These are phyloP conservation scores for Xerus inauris DNA, from an alignment of 2,113 vertebrate species.

Conservation along the genomic window DNA sequence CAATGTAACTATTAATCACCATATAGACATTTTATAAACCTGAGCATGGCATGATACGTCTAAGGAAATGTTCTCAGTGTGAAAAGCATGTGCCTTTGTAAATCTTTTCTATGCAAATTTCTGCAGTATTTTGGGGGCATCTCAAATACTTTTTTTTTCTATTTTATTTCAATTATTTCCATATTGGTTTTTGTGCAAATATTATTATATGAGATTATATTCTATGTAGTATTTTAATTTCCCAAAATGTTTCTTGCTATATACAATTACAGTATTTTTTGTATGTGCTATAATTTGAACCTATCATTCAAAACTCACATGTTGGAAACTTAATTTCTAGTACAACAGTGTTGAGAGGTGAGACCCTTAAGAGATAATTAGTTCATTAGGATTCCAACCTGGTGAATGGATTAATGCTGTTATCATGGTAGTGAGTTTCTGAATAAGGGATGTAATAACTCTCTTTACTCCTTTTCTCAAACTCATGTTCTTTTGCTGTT, in stretches of 20 bases:
- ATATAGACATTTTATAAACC: not conserved
- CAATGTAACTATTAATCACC: not conserved
- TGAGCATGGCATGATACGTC: accelerated
- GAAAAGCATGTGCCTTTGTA: not conserved
- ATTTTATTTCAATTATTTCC: not conserved
- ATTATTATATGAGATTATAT: not conserved
- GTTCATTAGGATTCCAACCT: not conserved
- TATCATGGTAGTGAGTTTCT: not conserved
- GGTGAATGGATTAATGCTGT: not conserved
- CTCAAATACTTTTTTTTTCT: not conserved
- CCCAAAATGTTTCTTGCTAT: not conserved
- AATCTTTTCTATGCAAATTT: not conserved
- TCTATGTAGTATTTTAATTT: not conserved
- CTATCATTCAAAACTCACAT: not conserved
- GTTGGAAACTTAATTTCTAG: not conserved
- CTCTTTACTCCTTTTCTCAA: not conserved
- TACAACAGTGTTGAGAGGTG: not conserved
- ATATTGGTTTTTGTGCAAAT: not conserved
- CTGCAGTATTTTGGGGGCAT: not conserved
- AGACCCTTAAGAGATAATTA: not conserved
- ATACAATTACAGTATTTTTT: not conserved
- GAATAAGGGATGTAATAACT: not conserved
- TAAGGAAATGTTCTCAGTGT: not conserved
- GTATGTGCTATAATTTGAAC: not conserved
- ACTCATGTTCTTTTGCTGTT: not conserved